phyloP scores from a whole-genome alignment of 1,140 invertebrate species.

The Drosophila orosa region DNA sequence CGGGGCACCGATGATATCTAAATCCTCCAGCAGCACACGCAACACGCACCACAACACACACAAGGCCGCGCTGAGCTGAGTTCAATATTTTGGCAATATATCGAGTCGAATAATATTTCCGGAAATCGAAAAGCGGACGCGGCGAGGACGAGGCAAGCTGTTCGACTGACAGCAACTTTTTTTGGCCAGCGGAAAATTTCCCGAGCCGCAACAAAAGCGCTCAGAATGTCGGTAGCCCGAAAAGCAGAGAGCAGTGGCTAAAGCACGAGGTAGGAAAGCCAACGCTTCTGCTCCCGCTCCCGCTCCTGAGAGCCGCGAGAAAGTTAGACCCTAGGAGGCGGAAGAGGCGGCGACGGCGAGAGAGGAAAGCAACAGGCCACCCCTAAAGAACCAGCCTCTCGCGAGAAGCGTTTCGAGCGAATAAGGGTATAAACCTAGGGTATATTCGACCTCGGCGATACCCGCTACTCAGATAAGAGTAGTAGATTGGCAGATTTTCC shows the following conservation, averaged over 20 bases:
- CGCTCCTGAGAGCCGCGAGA: constrained; percentile 38
- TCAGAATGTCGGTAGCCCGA: constrained; percentile 59
- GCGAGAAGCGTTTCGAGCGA: constrained; percentile 1
- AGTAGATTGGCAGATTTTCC: background rate
- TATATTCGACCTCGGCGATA: background rate
- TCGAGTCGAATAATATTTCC: constrained; percentile 14
- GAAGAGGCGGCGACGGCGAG: background rate
- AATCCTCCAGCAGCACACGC: constrained; percentile 25
- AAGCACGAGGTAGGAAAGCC: constrained; percentile 26
- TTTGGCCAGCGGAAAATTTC: constrained; percentile 73
- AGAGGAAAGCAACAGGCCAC: constrained; percentile 62
- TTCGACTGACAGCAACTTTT: constrained; percentile 55
- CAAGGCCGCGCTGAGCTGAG: constrained; percentile 19
- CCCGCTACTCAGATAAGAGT: background rate
- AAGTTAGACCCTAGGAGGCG: constrained; percentile 16
- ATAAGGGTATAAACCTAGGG: background rate
- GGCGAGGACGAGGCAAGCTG: constrained; percentile 49
- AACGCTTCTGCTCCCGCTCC: constrained; percentile 6
- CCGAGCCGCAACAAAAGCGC: constrained; percentile 47
- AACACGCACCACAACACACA: constrained; percentile 66
- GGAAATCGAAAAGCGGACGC: constrained; percentile 27
- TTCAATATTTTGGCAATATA: constrained; percentile 31
- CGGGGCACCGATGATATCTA: constrained; percentile 13
- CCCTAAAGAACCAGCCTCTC: constrained; percentile 57
- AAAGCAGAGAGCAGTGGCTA: constrained; percentile 26